A percentile compares a stretch with the other conserved stretches of the same genome.
Conservation (phyloP, 2,113 vertebrate genomes). For the Ctenodactylus gundi region DNA sequence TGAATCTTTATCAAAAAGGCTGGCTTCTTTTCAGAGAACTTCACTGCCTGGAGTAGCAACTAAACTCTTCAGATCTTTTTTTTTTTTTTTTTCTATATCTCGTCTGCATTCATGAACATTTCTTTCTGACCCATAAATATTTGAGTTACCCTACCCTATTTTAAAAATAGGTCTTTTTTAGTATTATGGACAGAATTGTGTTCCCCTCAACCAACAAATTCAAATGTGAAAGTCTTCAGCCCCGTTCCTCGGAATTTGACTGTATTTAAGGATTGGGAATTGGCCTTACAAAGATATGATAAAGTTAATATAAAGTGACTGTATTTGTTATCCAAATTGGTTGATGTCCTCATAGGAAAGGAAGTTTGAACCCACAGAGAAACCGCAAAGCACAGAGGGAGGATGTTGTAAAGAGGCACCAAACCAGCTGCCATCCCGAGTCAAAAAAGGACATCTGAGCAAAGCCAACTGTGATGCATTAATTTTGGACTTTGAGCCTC, state of each 20-base stretch:
- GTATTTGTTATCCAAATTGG: no score
- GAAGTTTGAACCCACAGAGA: background rate
- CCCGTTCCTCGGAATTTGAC: background rate
- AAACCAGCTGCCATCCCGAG: background rate
- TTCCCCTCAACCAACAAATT: background rate
- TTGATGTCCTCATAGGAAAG: background rate
- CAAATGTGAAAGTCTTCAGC: background rate
- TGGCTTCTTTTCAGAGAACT: background rate
- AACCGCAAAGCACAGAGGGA: fast-evolving
- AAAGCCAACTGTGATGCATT: background rate
- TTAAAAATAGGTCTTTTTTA: background rate
- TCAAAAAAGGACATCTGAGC: background rate
- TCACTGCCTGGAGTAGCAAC: background rate
- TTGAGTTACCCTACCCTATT: background rate
- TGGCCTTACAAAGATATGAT: no score
- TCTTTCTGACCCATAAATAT: background rate
- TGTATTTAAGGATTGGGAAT: background rate
- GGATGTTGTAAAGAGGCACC: fast-evolving
- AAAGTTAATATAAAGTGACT: no score
- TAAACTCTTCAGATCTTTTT: background rate
- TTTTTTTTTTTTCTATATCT: background rate
- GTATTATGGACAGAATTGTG: background rate
- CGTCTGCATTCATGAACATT: background rate
- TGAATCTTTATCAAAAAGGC: background rate
- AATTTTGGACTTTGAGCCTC: background rate